Conservation (phyloP, 2,797 vertebrate genomes). For the Sebastes taczanowskii region DNA sequence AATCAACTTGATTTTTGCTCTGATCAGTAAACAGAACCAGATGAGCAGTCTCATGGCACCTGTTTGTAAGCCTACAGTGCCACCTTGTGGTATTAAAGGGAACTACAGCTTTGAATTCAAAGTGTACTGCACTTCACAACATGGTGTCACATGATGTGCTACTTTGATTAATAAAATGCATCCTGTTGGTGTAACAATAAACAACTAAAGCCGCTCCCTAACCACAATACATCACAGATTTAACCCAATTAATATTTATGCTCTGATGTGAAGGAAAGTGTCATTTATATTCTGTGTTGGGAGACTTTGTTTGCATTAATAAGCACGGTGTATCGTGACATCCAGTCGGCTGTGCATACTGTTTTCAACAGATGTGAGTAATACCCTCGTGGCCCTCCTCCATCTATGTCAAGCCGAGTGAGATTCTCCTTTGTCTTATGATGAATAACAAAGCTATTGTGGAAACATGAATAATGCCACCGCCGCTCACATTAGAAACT, state of each 20-base stretch:
- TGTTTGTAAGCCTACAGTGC: constrained; percentile 71
- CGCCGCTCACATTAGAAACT: constrained; percentile 49
- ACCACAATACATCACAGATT: constrained; percentile 72
- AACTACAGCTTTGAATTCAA: constrained; percentile 8
- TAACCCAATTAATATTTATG: constrained; percentile 79
- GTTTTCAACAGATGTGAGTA: constrained; percentile 81
- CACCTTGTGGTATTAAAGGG: constrained; percentile 70
- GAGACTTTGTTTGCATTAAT: constrained; percentile 80
- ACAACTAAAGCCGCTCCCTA: constrained; percentile 52
- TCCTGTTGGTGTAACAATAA: constrained; percentile 57
- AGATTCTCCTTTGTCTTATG: constrained; percentile 82
- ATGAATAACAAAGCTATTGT: constrained; percentile 80
- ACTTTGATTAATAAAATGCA: constrained; percentile 60
- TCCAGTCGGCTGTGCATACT: constrained; percentile 74
- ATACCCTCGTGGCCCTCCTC: constrained; percentile 78
- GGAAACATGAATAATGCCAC: constrained; percentile 76
- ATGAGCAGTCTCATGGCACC: not conserved
- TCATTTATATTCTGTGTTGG: constrained; percentile 73
- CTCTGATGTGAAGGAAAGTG: constrained; percentile 64
- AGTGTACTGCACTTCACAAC: not conserved
- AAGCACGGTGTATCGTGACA: constrained; percentile 74
- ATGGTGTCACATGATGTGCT: constrained; percentile 21
- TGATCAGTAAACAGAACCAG: not conserved
- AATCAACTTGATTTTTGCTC: not conserved
- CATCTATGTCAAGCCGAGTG: constrained; percentile 78